Base-by-base conservation (phyloP, 2,113 vertebrate genomes). In the Neopipo cinnamomea region DNA sequence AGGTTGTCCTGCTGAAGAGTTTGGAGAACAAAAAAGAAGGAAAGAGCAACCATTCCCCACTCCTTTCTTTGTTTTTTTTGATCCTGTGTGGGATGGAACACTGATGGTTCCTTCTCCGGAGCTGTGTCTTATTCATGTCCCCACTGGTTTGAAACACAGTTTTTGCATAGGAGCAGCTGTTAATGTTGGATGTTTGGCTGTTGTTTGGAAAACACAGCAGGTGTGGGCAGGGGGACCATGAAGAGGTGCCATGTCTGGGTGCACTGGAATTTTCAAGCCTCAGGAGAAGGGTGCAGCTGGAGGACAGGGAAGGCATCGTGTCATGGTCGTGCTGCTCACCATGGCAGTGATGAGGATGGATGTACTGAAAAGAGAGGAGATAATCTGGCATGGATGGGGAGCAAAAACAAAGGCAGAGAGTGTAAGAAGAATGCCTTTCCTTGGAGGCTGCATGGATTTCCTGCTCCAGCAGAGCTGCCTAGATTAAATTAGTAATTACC, bases 401-500 rank as follows among this genome's bases (percentile, higher is more conserved):
- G 21, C 13, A 56, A 65, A 91, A 79, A 14, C 49, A 25, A 37
- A 59, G 58, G 58, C n/a, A 62, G 41, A 70, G 59, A 35, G 17
- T 11, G 71, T 56, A 61, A 80, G 73, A 72, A 66, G 50, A 83
- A 74, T 75, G 55, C 56, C 13, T 92, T 94, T 65, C 56, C 49
- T 83, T 70, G 65, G 90, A 93, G 56, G 44, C 83, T 96, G 83
- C 41, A 31, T 2, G 4, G 42, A 88, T 93, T 96, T 90, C 83
- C 82, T 94, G 82, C 92, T 81, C 59, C 78, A 80, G 85, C 79
- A 71, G 85, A 93, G 90, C 91, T 91, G 93, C 85, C 79, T 71
- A 55, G 85, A 90, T 96, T 93, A 75, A 86, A 93, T 94, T 91
- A 91, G 76, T 91, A 95, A 96, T 96, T 97, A 93, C 72, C 72